Evolutionary conservation across 2,888 invertebrate species (phyloP), one percentile per base, ranked within the genome.

Genomic region (Molanna angustata): DNA sequence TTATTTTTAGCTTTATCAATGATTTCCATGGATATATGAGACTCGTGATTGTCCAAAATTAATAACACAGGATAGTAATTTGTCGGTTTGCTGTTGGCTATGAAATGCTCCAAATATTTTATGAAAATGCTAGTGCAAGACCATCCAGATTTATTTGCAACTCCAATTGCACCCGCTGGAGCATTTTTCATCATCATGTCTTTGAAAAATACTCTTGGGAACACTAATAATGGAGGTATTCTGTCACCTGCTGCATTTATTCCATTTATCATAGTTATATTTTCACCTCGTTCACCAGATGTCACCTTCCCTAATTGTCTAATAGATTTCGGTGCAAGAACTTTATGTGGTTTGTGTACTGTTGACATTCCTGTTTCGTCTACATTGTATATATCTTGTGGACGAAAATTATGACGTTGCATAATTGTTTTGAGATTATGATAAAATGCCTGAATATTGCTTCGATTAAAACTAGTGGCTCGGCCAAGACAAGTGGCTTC

Each of bases 11-110:
- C 35, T 4, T 13, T 35, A n/a, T 35, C 13, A 14, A 35, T 35
- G 9, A 35, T 35, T 35, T 35, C 35, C 14, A 35, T 4, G 9
- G 35, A 35, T 11, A 35, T 35, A n/a, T 35, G 35, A 14, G 35
- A 35, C 14, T 35, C 35, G 13, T 35, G 35, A 35, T 35, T 35
- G 13, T 35, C 35, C 35, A 35, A 13, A 9, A 35, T 35, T n/a
- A 35, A 13, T 13, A 35, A 14, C 6, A 35, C 35, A 4, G 35
- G 35, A 4, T 35, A 14, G 6, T 13, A 11, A 4, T 9, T 11
- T 35, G 35, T 35, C 4, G 35, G 35, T 13, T 35, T 35, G 9
- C 13, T 14, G 14, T 35, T 11, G 4, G 9, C 7, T 13, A 9
- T 4, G 14, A 35, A 35, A n/a, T 35, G 35, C 4, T 35, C 13